Base-by-base conservation (phyloP, 2,888 invertebrate genomes). In the Nephrocerus scutellatus region DNA sequence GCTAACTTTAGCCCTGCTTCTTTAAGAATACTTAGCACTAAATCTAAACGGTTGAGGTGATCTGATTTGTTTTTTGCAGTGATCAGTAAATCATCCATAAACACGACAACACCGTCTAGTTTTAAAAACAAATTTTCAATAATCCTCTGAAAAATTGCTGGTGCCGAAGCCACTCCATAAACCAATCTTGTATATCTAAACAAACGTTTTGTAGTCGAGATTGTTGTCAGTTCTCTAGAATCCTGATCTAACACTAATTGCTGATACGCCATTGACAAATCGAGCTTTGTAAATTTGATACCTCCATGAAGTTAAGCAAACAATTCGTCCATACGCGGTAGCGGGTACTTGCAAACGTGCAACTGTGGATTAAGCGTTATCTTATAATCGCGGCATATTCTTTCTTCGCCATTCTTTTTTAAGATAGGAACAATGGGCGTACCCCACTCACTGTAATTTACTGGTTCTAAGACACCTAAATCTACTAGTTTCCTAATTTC, bases 141-240 rank as follows among this genome's bases (percentile, higher is more conserved):
- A 7, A 49, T 46, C 43, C 48, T 46, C 36, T 63, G 60, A 47
- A 62, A 64, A 47, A 63, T 62, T 9, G 59, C 54, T n/a, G 59
- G 56, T 3, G 61, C 60, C n/a, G 61, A 57, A 20, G 60, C 59
- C 30, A 57, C 55, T 2, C 63, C 63, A 48, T 55, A 62, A 10
- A 61, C 56, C 10, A 63, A 16, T 5, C 46, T 23, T 2, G 42
- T 47, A 21, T 47, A 47, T 23, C 42, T 39, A 36, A 44, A 48
- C 5, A 46, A 19, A 10, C 42, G 44, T 43, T 34, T 60, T 34
- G 24, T 54, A 47, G 30, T 53, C n/a, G 53, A 53, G 47, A 56
- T 54, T 1, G 58, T 55, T 8, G 56, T 50, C 14, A 54, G 45
- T 25, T 46, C 50, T 13, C 46, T 40, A 1, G 50, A 51, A 14